A percentile compares a stretch with the other conserved stretches of the same genome.
These are phyloP conservation scores for Oreochromis grahami DNA, from an alignment of 2,797 vertebrate genomes.

Conservation along the genomic window DNA sequence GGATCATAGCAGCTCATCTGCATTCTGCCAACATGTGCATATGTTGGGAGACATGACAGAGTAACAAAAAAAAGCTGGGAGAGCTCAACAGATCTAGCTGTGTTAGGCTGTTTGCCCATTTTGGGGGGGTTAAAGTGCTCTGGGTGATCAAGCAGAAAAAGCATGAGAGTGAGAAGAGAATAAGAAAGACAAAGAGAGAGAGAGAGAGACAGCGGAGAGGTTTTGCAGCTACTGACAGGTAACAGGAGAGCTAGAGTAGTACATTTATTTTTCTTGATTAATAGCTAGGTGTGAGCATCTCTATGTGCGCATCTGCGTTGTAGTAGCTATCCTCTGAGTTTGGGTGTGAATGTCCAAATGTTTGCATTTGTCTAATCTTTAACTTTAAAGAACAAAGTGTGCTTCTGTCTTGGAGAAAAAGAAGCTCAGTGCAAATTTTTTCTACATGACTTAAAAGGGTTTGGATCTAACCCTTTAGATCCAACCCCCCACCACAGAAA, in stretches of 20 bases:
- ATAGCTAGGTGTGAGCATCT: background rate
- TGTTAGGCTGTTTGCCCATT: slow-evolving; percentile 30
- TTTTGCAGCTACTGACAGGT: slow-evolving; percentile 37
- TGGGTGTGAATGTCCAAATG: slow-evolving; percentile 39
- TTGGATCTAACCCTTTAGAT: background rate
- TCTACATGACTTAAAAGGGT: slow-evolving; percentile 14
- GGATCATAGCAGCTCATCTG: background rate
- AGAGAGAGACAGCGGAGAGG: background rate
- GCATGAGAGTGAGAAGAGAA: background rate
- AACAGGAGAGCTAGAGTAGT: slow-evolving; percentile 17
- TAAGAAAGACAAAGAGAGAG: background rate
- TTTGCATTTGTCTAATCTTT: slow-evolving; percentile 67
- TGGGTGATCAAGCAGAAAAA: background rate
- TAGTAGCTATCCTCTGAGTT: background rate
- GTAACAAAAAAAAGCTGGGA: background rate
- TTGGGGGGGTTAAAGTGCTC: slow-evolving; percentile 5
- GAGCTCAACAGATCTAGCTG: background rate
- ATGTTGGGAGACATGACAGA: slow-evolving; percentile 9
- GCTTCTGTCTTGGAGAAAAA: slow-evolving; percentile 22
- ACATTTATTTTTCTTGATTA: slow-evolving; percentile 36
- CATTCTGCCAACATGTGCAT: background rate
- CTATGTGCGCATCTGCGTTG: background rate
- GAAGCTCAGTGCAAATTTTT: slow-evolving; percentile 38
- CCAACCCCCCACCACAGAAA: background rate
- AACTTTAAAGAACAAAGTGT: slow-evolving; percentile 70